A percentile compares a stretch with the other conserved stretches of the same genome.
Evolutionary conservation across 2,888 invertebrate genomes (phyloP).

Genomic region (Sepioteuthis lessoniana): DNA sequence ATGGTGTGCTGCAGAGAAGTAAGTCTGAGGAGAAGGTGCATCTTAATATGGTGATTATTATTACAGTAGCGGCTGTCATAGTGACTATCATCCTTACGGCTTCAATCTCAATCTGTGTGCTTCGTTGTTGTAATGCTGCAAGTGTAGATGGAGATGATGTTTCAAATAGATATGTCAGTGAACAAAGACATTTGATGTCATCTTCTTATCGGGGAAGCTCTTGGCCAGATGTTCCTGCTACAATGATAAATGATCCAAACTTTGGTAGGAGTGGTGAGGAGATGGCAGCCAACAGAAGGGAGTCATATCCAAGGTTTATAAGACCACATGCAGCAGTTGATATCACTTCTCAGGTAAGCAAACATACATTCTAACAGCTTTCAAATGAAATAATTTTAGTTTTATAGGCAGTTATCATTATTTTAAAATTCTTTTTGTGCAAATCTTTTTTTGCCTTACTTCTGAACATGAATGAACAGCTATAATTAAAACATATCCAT

Average conservation of each 20-base stretch:
- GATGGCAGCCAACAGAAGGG: conserved; percentile 4
- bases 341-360: neutral
- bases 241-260: neutral
- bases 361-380: neutral
- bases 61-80: neutral
- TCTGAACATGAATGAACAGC: too few relatives aligned
- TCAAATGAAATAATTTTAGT: neutral
- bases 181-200: conserved; percentile 14
- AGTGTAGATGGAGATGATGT: conserved; percentile 21
- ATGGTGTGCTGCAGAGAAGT: conserved; percentile 1
- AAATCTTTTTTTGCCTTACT: too few relatives aligned
- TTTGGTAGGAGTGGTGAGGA: neutral
- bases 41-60: conserved; percentile 33
- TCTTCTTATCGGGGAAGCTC: conserved; percentile 21
- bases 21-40: neutral
- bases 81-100: neutral
- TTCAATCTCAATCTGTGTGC: neutral
- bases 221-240: conserved; percentile 23
- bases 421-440: too few relatives aligned
- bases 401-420: too few relatives aligned
- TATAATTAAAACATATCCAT: too few relatives aligned
- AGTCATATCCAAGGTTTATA: neutral
- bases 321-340: neutral
- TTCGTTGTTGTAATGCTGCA: conserved; percentile 33
- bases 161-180: neutral